Evolutionary conservation across 2,113 vertebrate species (phyloP).

Genomic region (Microtus pennsylvanicus): DNA sequence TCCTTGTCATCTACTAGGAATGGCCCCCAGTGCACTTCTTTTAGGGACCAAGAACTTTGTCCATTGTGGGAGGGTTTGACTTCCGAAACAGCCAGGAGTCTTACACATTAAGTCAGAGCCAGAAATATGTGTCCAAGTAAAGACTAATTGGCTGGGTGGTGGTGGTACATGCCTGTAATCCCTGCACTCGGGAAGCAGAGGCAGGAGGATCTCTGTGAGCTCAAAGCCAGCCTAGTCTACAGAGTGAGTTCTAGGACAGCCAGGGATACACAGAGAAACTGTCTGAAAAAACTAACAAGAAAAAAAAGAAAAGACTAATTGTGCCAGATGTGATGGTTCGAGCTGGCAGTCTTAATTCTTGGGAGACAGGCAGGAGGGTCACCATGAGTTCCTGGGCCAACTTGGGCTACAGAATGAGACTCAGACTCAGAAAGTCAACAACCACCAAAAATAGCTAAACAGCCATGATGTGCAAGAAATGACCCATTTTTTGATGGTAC

Average conservation of each 20-base stretch:
- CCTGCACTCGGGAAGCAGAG: neutral
- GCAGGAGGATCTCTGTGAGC: neutral
- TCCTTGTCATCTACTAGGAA: no score
- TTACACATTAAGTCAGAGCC: no score
- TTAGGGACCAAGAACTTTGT: no score
- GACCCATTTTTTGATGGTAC: neutral
- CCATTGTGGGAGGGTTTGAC: no score
- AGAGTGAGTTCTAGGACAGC: neutral
- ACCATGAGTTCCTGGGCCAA: neutral
- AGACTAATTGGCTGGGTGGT: no score
- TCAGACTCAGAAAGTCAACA: neutral
- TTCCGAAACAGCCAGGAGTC: no score
- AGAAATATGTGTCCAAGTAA: no score
- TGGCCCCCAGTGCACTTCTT: no score
- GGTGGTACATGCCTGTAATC: neutral
- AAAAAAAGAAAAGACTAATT: neutral
- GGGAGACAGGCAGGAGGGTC: neutral
- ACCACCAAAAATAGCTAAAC: neutral
- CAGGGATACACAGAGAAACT: neutral
- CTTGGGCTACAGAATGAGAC: neutral
- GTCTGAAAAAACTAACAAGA: neutral
- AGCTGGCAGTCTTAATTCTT: no score
- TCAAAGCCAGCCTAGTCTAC: neutral
- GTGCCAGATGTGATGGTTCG: no score
- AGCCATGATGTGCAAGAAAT: neutral